Evolutionary conservation across 2,797 vertebrate species (phyloP).

Genomic region (Sebastes matsubarae): DNA sequence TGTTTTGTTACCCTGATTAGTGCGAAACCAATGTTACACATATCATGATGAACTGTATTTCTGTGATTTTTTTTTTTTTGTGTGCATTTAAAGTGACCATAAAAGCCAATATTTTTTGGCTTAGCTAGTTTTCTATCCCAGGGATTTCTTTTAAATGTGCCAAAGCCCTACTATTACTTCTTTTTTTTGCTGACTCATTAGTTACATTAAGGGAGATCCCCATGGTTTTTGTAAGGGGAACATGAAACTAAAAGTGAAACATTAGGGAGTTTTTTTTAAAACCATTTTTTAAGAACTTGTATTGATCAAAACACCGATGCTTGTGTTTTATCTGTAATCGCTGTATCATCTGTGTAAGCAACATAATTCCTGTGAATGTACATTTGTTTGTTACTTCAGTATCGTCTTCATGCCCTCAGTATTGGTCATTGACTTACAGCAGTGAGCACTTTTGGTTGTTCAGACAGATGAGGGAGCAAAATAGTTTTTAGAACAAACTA

Average conservation of each 20-base stretch:
- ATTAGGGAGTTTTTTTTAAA: constrained; percentile 11
- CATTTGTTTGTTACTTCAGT: constrained; percentile 17
- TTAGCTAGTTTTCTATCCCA: constrained; percentile 41
- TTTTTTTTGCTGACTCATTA: constrained; percentile 10
- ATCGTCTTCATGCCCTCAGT: constrained; percentile 51
- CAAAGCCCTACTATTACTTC: constrained; percentile 17
- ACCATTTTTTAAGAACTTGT: background rate
- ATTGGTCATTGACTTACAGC: constrained; percentile 30
- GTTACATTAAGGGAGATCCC: constrained; percentile 34
- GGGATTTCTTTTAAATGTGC: constrained; percentile 47
- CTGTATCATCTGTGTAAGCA: constrained; percentile 30
- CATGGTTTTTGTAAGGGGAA: background rate
- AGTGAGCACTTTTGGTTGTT: background rate
- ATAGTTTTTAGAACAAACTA: constrained; percentile 26
- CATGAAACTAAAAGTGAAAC: constrained; percentile 20
- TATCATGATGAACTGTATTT: constrained; percentile 68
- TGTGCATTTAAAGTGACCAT: constrained; percentile 65
- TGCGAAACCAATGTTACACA: constrained; percentile 54
- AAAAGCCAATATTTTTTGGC: constrained; percentile 38
- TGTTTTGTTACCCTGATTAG: constrained; percentile 34
- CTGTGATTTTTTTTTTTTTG: constrained; percentile 6
- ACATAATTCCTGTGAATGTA: constrained; percentile 55
- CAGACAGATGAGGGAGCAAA: constrained; percentile 39
- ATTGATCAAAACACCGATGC: background rate
- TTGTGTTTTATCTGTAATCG: constrained; percentile 18